Evolutionary conservation across 2,113 vertebrate species (phyloP).

Genomic region (Tragelaphus scriptus): DNA sequence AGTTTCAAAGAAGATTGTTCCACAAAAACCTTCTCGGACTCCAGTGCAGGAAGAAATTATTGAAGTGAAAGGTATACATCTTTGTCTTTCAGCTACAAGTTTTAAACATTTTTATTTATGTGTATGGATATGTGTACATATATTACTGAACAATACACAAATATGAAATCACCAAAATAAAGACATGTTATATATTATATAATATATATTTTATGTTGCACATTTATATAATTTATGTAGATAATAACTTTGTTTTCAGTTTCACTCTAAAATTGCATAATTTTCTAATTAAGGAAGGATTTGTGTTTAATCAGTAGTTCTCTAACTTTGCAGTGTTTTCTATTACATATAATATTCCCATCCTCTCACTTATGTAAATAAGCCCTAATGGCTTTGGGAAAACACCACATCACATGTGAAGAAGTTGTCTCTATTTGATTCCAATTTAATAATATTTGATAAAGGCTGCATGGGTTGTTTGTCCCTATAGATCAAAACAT

Average conservation of each 20-base stretch:
- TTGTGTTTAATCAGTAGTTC: conserved; percentile 21
- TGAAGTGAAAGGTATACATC: conserved; percentile 82
- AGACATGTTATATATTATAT: background rate
- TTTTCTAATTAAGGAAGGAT: conserved; percentile 42
- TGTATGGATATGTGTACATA: conserved; percentile 28
- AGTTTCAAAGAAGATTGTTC: conserved; percentile 81
- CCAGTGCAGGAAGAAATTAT: conserved; percentile 82
- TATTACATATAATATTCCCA: conserved; percentile 11
- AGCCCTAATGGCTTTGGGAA: conserved; percentile 39
- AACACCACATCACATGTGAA: conserved; percentile 46
- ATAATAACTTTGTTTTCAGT: conserved; percentile 19
- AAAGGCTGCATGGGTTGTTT: conserved; percentile 51
- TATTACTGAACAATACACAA: conserved; percentile 30
- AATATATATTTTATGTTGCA: background rate
- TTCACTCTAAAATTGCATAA: background rate
- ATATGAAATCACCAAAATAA: conserved; percentile 6
- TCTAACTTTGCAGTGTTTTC: conserved; percentile 46
- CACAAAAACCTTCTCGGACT: conserved; percentile 79
- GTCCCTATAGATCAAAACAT: background rate
- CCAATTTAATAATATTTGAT: conserved; percentile 38
- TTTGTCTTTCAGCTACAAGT: conserved; percentile 58
- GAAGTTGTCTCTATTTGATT: conserved; percentile 65
- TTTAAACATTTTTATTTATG: conserved; percentile 44
- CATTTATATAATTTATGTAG: conserved; percentile 27
- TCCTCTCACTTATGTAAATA: conserved; percentile 41